Base-by-base conservation (phyloP, 2,113 vertebrate genomes). In the Rhabdornis inornatus region DNA sequence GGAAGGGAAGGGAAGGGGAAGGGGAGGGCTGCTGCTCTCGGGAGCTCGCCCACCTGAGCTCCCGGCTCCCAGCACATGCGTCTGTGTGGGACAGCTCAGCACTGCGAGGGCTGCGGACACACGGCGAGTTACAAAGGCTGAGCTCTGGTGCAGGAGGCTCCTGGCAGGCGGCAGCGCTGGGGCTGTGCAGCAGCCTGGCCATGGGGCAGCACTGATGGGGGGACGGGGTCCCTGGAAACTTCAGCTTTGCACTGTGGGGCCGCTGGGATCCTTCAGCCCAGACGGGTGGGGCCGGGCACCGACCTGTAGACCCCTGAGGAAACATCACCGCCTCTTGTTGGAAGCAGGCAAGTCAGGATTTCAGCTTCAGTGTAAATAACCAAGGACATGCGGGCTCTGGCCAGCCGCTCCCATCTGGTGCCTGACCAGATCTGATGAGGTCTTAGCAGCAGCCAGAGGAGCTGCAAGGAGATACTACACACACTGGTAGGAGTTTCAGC, bases 41-140 rank as follows among this genome's bases (percentile, higher is more conserved):
- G 47, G 47, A 25, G 47, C n/a, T 91, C 15, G 2, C 44, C 78
- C 52, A 22, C 42, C 39, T 6, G 37, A 45, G 44, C 37, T 25
- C 19, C 39, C 1, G 1, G 37, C 55, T 45, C 52, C 1, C 40
- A 31, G 13, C 72, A 21, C 18, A 1, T 1, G 23, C 23, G 39
- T 0, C 39, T 20, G 50, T 45, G 70, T 39, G 87, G 25, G 56
- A 52, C 65, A 35, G 42, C 40, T 31, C 1, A 0, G 44, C 69
- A 6, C 17, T 1, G 4, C 63, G 2, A 3, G 35, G 39, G 25
- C 9, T 21, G 28, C 13, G 33, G 12, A 2, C 7, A 2, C 22
- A 3, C 2, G 9, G 30, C 9, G 20, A 52, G 23, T 28, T 28
- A 57, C 68, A 40, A 49, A 45, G 25, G 18, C 61, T 19, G 77